Evolutionary conservation across 2,113 vertebrate species (phyloP).

Genomic region (Apodemus sylvaticus): DNA sequence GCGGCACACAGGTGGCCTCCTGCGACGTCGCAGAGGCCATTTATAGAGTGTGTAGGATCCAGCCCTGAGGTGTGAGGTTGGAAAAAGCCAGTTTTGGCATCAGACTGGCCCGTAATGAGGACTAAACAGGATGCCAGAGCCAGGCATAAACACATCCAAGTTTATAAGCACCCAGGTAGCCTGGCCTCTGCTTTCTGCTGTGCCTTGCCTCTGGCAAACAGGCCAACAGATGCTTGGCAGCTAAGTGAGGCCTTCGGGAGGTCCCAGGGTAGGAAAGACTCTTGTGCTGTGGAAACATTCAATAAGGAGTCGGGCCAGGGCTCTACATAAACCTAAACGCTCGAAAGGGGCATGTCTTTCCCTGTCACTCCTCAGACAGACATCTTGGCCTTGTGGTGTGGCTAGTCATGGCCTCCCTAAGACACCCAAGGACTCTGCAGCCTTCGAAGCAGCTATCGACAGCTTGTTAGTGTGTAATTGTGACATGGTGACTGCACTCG

Average conservation of each 20-base stretch:
- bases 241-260: conserved; percentile 10
- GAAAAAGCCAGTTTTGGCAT: conserved; percentile 29
- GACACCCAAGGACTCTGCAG: not conserved
- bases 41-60: not conserved
- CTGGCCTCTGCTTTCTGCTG: not conserved
- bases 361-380: not conserved
- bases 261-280: not conserved
- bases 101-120: conserved; percentile 27
- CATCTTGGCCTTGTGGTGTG: not conserved
- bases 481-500: too few species aligned
- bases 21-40: not conserved
- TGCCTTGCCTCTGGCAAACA: not conserved
- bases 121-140: conserved; percentile 17
- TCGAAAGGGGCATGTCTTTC: not conserved
- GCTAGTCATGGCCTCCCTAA: not conserved
- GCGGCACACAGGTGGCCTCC: not conserved
- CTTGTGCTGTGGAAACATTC: not conserved
- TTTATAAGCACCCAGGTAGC: conserved; percentile 48
- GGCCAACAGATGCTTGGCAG: conserved; percentile 19
- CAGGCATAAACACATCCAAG: not conserved
- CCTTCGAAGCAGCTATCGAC: not conserved
- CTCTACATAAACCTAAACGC: not conserved
- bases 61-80: not conserved
- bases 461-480: not conserved
- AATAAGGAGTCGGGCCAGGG: not conserved